phyloP scores from a whole-genome alignment of 2,113 vertebrate genomes.

The Tragelaphus buxtoni region DNA sequence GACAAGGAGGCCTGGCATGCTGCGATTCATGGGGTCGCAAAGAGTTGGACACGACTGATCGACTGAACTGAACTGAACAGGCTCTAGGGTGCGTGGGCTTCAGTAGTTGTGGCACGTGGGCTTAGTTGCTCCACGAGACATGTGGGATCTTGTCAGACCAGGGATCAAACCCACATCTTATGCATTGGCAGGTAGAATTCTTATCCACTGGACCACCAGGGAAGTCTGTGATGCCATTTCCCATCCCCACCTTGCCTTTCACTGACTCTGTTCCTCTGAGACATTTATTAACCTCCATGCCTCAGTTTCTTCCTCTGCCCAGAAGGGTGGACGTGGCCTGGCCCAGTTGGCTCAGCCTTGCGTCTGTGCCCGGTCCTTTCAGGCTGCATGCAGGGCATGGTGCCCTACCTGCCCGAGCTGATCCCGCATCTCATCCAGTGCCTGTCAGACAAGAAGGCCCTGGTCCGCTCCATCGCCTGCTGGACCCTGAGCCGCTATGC shows the following conservation, averaged over 20 bases:
- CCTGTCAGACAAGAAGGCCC: slow-evolving; percentile 92
- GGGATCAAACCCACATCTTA: not conserved
- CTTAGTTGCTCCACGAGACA: not conserved
- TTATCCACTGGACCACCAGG: not conserved
- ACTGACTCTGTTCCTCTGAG: not conserved
- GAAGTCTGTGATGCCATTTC: not conserved
- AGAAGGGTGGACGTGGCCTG: not conserved
- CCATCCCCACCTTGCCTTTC: not conserved
- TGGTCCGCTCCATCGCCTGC: slow-evolving; percentile 95
- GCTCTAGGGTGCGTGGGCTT: not conserved
- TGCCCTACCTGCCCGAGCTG: slow-evolving; percentile 93
- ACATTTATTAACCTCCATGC: not conserved
- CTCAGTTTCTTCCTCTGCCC: not conserved
- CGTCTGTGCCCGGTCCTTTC: not conserved
- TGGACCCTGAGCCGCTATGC: slow-evolving; percentile 97
- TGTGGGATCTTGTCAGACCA: not conserved
- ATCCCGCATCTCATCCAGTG: slow-evolving; percentile 95
- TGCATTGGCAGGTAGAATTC: not conserved
- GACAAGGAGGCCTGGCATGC: no score
- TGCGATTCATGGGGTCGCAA: no score
- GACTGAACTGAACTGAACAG: not conserved
- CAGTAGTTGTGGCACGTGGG: not conserved
- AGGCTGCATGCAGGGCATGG: slow-evolving; percentile 99
- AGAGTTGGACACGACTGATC: no score
- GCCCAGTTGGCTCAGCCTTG: not conserved